phyloP scores from a whole-genome alignment of 2,113 vertebrate species.

The Chinchilla lanigera region DNA sequence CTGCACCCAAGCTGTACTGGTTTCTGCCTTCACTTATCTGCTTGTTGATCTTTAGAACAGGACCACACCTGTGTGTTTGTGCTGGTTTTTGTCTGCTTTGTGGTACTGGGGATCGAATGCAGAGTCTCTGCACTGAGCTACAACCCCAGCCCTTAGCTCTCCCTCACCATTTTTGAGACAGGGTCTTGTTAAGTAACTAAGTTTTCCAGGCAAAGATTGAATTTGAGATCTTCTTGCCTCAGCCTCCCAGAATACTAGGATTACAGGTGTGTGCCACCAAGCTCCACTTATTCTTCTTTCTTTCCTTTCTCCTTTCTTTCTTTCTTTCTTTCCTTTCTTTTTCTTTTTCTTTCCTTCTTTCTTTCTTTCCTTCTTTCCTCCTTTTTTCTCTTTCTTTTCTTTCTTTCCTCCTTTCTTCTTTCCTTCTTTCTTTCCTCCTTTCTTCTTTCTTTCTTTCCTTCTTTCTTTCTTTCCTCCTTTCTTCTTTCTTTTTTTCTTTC shows the following conservation, averaged over 20 bases:
- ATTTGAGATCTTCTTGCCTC: not conserved
- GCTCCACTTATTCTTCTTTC: not conserved
- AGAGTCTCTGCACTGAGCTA: not conserved
- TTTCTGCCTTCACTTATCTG: not conserved
- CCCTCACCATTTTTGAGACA: not conserved
- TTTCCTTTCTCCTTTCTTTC: not conserved
- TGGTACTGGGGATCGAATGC: not conserved
- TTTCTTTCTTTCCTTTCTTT: fast-evolving
- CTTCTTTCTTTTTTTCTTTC: not conserved
- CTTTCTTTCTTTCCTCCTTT: not conserved
- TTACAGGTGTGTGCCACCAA: not conserved
- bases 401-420: not conserved
- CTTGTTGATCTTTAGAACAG: not conserved
- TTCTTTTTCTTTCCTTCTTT: not conserved
- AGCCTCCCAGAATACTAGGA: not conserved
- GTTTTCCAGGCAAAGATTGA: not conserved
- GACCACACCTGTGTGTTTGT: not conserved
- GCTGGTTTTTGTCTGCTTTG: not conserved
- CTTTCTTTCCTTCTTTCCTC: not conserved
- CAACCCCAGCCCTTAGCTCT: not conserved
- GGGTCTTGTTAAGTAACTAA: not conserved
- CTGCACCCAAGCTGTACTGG: no score
- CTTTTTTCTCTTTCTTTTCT: not conserved
- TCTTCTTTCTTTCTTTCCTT: no score
- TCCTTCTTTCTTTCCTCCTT: not conserved